Conservation (phyloP, 2,888 invertebrate species). For the Brachypalpus laphriformis region DNA sequence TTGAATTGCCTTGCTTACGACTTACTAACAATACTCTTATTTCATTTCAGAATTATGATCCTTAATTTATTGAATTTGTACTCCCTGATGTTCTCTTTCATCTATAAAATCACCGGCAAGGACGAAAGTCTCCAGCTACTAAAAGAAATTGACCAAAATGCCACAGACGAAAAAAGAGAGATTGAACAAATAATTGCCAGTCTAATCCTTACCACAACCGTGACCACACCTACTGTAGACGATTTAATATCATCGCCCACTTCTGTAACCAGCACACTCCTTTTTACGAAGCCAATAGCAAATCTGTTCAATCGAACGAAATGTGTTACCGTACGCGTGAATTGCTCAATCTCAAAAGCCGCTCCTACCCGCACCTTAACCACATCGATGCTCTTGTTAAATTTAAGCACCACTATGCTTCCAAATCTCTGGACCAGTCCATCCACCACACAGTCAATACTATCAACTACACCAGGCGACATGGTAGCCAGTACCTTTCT, state of each 20-base stretch:
- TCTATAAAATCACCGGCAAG: constrained; percentile 93
- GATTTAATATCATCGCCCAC: too few relatives aligned
- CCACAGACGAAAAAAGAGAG: constrained; percentile 77
- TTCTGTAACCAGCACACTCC: not conserved
- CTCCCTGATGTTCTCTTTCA: constrained; percentile 95
- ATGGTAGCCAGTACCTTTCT: constrained; percentile 71
- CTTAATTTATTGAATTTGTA: constrained; percentile 97
- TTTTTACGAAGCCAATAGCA: constrained; percentile 19
- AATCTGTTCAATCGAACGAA: constrained; percentile 70
- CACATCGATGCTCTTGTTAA: constrained; percentile 81
- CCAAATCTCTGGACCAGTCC: constrained; percentile 71
- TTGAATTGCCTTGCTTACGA: too few relatives aligned
- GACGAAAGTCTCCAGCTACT: constrained; percentile 81
- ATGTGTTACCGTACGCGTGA: constrained; percentile 81
- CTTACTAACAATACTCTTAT: not conserved
- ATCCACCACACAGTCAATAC: constrained; percentile 29
- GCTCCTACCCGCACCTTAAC: constrained; percentile 78
- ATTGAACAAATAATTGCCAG: constrained; percentile 77
- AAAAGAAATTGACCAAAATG: constrained; percentile 85
- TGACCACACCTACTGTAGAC: constrained; percentile 71
- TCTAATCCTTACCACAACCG: constrained; percentile 75
- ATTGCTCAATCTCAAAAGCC: constrained; percentile 79
- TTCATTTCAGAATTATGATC: constrained; percentile 92
- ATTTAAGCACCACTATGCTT: constrained; percentile 79
- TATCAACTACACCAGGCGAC: constrained; percentile 55